These are phyloP conservation scores for Chloroclysta siterata DNA, from an alignment of 2,888 invertebrate species.

Conservation along the genomic window DNA sequence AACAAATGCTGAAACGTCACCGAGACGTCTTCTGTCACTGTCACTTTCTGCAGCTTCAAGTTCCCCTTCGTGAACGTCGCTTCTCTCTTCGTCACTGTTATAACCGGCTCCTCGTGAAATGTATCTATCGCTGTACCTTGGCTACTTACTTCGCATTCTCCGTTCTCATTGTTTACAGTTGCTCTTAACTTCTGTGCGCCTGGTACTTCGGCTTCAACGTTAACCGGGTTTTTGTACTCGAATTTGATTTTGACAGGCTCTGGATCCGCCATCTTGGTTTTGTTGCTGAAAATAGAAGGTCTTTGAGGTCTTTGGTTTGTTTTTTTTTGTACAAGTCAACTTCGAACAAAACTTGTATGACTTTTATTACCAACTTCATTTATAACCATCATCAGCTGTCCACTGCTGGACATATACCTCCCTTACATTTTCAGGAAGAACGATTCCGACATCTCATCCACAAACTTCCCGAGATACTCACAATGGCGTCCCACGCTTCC, in stretches of 20 bases:
- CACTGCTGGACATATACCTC: no score
- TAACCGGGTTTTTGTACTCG: conserved; percentile 51
- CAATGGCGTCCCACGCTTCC: no score
- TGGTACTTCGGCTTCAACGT: conserved; percentile 67
- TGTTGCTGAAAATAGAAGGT: conserved; percentile 36
- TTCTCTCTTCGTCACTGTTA: conserved; percentile 68
- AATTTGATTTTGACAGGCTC: conserved; percentile 47
- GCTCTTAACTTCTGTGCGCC: conserved; percentile 58
- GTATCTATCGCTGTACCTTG: conserved; percentile 34
- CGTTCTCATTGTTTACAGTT: conserved; percentile 20
- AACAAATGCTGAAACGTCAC: conserved; percentile 73
- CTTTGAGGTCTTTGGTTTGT: no score
- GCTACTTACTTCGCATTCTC: conserved; percentile 41
- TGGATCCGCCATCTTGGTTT: conserved; percentile 60
- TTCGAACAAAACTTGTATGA: no score
- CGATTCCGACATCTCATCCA: no score
- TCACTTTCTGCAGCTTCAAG: conserved; percentile 66
- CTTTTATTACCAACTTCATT: no score
- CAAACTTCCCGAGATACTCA: no score
- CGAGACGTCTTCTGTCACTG: conserved; percentile 70
- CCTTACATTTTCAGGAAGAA: no score
- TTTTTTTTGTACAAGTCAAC: not conserved
- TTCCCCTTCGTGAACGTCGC: conserved; percentile 64
- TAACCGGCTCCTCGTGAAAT: conserved; percentile 59
- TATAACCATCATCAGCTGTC: no score